Evolutionary conservation across 2,797 vertebrate species (phyloP).

Genomic region (Enteromius mattozi): DNA sequence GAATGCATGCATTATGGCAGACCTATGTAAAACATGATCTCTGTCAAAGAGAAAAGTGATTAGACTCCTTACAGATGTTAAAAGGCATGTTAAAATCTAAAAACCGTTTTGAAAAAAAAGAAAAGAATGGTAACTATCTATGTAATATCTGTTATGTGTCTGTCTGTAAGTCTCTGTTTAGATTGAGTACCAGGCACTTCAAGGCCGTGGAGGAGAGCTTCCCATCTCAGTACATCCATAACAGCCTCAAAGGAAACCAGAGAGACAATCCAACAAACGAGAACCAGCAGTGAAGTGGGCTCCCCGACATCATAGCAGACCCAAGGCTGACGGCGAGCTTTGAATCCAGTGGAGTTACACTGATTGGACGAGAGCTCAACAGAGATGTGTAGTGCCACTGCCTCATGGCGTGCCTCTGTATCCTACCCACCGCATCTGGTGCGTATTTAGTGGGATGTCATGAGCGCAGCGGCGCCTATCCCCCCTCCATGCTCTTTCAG

Average conservation of each 20-base stretch:
- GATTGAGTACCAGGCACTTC: neutral
- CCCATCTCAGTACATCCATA: neutral
- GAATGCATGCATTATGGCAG: neutral
- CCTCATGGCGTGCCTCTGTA: conserved; percentile 62
- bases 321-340: neutral
- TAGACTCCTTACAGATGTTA: neutral
- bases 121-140: neutral
- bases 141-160: neutral
- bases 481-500: conserved; percentile 39
- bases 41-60: neutral
- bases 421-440: conserved; percentile 69
- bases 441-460: conserved; percentile 69
- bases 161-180: neutral
- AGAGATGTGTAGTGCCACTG: conserved; percentile 12
- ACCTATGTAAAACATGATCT: neutral
- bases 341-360: conserved; percentile 39
- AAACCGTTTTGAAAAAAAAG: neutral
- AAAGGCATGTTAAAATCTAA: neutral
- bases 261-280: conserved; percentile 8
- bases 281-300: conserved; percentile 15
- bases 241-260: conserved; percentile 7
- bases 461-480: conserved; percentile 57
- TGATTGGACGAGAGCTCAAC: conserved; percentile 57
- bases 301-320: conserved; percentile 6
- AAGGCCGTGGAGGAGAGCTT: neutral